Conservation (phyloP, 2,113 vertebrate genomes). For the Pedetes capensis region DNA sequence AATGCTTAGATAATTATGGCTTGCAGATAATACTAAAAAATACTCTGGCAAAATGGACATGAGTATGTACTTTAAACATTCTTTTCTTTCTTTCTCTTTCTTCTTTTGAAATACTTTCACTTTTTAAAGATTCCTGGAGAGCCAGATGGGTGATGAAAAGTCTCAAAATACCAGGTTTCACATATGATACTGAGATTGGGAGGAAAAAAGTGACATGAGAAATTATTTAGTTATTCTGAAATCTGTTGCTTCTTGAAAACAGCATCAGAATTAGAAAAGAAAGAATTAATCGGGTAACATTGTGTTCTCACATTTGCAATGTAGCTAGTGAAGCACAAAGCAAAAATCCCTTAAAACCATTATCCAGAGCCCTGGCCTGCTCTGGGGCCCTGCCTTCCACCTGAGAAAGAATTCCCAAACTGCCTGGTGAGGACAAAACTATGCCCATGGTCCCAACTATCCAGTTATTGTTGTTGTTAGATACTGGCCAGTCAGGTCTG, state of each 20-base stretch:
- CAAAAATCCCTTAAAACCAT: background rate
- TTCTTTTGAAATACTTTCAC: background rate
- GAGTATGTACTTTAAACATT: background rate
- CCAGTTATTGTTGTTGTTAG: no score
- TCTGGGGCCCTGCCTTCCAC: background rate
- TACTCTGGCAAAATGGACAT: background rate
- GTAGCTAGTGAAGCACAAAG: background rate
- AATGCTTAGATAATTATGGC: background rate
- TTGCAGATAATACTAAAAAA: background rate
- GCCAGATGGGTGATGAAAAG: conserved; percentile 45
- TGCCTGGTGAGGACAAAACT: background rate
- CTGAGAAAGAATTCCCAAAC: background rate
- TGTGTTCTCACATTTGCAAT: conserved; percentile 9
- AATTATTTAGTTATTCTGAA: conserved; percentile 69
- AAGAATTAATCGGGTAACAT: background rate
- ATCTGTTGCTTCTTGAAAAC: conserved; percentile 58
- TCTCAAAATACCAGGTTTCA: conserved; percentile 63
- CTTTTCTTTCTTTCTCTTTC: background rate
- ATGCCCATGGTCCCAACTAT: background rate
- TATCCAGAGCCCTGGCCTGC: background rate
- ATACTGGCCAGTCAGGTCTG: no score
- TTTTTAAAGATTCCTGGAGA: conserved; percentile 62
- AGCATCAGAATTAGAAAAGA: conserved; percentile 46
- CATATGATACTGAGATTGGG: conserved; percentile 57
- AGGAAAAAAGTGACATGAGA: conserved; percentile 23